A percentile compares a stretch with the other conserved stretches of the same genome.
Evolutionary conservation across 2,888 invertebrate genomes (phyloP).

Genomic region (Lepetodrilus schrolli): DNA sequence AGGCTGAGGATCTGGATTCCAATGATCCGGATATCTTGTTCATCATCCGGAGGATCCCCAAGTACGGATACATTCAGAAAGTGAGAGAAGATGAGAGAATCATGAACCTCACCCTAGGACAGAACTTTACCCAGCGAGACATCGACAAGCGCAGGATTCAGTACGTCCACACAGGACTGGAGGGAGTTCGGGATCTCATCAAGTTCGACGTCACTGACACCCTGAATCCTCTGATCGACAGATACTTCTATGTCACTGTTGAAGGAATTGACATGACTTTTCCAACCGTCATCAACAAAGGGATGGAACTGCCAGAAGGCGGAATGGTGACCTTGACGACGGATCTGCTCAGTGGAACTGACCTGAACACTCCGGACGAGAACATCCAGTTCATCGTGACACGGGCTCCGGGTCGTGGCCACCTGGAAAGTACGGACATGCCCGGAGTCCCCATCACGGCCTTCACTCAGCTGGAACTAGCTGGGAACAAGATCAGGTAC

Average conservation of each 20-base stretch:
- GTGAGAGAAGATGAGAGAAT: slow-evolving; percentile 38
- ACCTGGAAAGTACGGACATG: slow-evolving; percentile 67
- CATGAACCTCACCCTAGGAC: slow-evolving; percentile 67
- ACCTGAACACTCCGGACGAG: slow-evolving; percentile 71
- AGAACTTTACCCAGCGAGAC: slow-evolving; percentile 73
- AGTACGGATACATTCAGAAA: slow-evolving; percentile 67
- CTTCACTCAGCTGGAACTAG: slow-evolving; percentile 74
- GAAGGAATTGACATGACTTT: slow-evolving; percentile 70
- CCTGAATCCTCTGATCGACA: slow-evolving; percentile 71
- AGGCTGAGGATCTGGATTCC: slow-evolving; percentile 73
- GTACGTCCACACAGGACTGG: slow-evolving; percentile 70
- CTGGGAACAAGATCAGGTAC: slow-evolving; percentile 73
- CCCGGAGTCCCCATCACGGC: slow-evolving; percentile 67
- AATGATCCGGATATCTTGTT: slow-evolving; percentile 68
- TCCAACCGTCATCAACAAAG: slow-evolving; percentile 71
- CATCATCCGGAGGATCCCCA: slow-evolving; percentile 68
- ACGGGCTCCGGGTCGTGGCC: slow-evolving; percentile 70
- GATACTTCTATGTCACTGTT: slow-evolving; percentile 73
- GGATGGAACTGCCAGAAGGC: slow-evolving; percentile 72
- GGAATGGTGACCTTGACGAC: slow-evolving; percentile 72
- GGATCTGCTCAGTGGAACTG: slow-evolving; percentile 70
- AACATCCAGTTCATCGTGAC: slow-evolving; percentile 70
- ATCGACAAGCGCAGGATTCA: slow-evolving; percentile 67
- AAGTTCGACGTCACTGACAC: slow-evolving; percentile 75
- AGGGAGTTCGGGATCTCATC: slow-evolving; percentile 72